Base-by-base conservation (phyloP, 2,113 vertebrate species). In the Tichodroma muraria region DNA sequence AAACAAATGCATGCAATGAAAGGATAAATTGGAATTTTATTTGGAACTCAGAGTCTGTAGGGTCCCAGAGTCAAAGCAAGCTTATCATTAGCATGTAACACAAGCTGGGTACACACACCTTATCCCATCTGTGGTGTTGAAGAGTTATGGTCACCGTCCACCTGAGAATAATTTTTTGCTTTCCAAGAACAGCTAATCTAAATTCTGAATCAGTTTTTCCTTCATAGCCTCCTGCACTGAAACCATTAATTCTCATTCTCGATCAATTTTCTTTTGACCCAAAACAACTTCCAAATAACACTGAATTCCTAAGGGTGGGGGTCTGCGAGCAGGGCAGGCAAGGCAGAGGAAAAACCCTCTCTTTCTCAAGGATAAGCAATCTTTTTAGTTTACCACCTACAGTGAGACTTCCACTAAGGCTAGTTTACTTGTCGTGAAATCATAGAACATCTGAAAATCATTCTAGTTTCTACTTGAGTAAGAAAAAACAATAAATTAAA, bases 401-500 rank as follows among this genome's bases (percentile, higher is more conserved):
- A 12, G 59, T 33, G 80, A 94, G 69, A 88, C 65, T 95, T 95
- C 60, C 85, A 86, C 72, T 78, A 64, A 42, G 35, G 40, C 64
- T 71, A 85, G 60, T 92, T 93, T 81, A 76, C 69, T 66, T 17
- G 15, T 56, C 1, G 2, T 28, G 52, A 80, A 91, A 91, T 4
- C 45, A 64, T 2, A 53, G 80, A 80, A 95, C 82, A 93, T 95
- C 82, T 93, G 94, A 91, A 94, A 95, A 75, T 86, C 44, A 90
- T 93, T 94, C 72, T 50, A 33, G 57, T 75, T 97, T 75, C 80
- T 76, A 68, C 44, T 13, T 61, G 25, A 91, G 44, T n/a, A 76
- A 90, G 68, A 76, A 93, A 89, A 93, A 94, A 90, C 27, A 73
- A 69, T 14, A 79, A 95, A 65, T 54, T 21, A 70, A 94, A 56